phyloP scores from a whole-genome alignment of 2,797 vertebrate genomes.

The Argyrosomus regius region DNA sequence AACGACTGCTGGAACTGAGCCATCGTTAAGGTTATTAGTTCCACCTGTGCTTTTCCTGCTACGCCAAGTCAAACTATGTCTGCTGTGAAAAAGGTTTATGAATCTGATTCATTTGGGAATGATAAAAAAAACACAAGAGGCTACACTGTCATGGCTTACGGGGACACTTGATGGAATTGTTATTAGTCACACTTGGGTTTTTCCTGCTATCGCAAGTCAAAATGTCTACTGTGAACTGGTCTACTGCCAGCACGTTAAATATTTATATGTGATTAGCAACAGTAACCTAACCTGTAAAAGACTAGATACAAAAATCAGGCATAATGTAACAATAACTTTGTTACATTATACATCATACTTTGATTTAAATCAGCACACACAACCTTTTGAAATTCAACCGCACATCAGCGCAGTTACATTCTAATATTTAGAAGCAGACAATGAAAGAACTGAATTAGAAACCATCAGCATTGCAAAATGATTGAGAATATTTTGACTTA shows the following conservation, averaged over 20 bases:
- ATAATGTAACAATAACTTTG: background rate
- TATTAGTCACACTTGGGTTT: constrained; percentile 10
- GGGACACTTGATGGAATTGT: background rate
- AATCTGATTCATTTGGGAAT: constrained; percentile 1
- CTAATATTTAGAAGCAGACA: background rate
- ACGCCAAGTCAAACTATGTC: background rate
- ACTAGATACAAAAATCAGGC: background rate
- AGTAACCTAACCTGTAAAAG: background rate
- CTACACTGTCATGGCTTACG: background rate
- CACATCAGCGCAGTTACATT: background rate
- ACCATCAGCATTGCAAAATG: background rate
- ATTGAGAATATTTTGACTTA: background rate
- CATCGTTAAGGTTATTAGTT: constrained; percentile 3
- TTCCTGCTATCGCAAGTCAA: background rate
- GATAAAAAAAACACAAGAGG: background rate
- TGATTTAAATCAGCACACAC: background rate
- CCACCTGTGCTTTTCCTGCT: constrained; percentile 17
- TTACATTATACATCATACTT: too few relatives aligned
- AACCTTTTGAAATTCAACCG: background rate
- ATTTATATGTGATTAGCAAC: background rate
- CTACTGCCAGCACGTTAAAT: background rate
- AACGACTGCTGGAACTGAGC: constrained; percentile 1
- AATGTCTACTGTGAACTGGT: background rate
- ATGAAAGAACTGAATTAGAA: background rate
- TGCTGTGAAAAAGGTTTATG: background rate